Evolutionary conservation across 2,113 vertebrate genomes (phyloP).

Genomic region (Pterocles gutturalis): DNA sequence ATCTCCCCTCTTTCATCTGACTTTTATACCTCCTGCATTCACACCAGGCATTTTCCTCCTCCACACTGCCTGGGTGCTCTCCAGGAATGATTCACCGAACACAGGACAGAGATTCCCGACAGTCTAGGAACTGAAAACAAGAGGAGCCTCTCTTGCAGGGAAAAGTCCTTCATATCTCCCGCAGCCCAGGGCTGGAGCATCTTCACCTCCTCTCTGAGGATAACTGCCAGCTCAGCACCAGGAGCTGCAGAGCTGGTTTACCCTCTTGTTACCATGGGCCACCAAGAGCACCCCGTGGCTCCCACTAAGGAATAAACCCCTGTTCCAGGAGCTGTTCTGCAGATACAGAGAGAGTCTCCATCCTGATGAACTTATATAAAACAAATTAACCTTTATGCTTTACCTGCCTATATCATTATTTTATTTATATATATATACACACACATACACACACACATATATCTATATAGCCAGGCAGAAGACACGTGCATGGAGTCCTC

Average conservation of each 20-base stretch:
- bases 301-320: neutral
- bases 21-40: conserved; percentile 50
- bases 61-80: conserved; percentile 49
- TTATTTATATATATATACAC: neutral
- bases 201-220: neutral
- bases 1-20: conserved; percentile 28
- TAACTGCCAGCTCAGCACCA: neutral
- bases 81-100: conserved; percentile 55
- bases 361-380: neutral
- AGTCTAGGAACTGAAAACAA: conserved; percentile 29
- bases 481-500: neutral
- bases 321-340: neutral
- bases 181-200: neutral
- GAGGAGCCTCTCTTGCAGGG: neutral
- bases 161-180: neutral
- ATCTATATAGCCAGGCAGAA: neutral
- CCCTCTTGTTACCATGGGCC: accelerated
- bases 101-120: conserved; percentile 29
- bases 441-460: neutral
- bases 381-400: neutral
- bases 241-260: neutral
- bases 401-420: neutral
- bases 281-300: neutral
- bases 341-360: neutral
- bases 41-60: conserved; percentile 54